phyloP scores from a whole-genome alignment of 2,888 invertebrate genomes.

The Cacoxenus indagator region DNA sequence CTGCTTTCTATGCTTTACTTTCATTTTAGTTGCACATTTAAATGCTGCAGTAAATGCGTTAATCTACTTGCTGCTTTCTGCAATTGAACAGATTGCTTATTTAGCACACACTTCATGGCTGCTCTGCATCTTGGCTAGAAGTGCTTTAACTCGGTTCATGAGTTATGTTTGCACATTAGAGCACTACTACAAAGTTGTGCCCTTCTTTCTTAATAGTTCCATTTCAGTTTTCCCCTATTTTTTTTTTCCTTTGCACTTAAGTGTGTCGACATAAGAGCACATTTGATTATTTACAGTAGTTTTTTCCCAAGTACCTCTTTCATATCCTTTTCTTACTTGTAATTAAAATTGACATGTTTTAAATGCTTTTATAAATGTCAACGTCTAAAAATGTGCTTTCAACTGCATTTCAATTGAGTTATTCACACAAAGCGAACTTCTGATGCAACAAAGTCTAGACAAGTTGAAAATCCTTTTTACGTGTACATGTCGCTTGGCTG shows the following conservation, averaged over 20 bases:
- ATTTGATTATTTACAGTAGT: neutral
- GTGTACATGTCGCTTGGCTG: neutral
- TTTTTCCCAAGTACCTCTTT: too few relatives aligned
- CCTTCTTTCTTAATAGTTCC: neutral
- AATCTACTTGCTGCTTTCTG: neutral
- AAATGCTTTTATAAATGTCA: neutral
- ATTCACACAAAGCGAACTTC: neutral
- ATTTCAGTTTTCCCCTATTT: neutral
- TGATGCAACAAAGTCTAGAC: neutral
- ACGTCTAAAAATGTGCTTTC: neutral
- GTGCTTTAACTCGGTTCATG: neutral
- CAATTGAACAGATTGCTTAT: neutral
- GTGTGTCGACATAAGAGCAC: neutral
- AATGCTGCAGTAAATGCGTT: neutral
- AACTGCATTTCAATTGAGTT: neutral
- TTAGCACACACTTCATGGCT: neutral
- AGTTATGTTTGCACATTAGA: neutral
- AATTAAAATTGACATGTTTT: neutral
- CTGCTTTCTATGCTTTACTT: neutral
- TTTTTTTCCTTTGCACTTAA: neutral
- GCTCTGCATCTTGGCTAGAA: neutral
- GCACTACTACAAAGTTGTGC: neutral
- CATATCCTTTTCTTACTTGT: neutral
- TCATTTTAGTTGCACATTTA: neutral
- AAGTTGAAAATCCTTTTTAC: neutral